Base-by-base conservation (phyloP, 1,140 invertebrate genomes). In the Drosophila paulistorum region DNA sequence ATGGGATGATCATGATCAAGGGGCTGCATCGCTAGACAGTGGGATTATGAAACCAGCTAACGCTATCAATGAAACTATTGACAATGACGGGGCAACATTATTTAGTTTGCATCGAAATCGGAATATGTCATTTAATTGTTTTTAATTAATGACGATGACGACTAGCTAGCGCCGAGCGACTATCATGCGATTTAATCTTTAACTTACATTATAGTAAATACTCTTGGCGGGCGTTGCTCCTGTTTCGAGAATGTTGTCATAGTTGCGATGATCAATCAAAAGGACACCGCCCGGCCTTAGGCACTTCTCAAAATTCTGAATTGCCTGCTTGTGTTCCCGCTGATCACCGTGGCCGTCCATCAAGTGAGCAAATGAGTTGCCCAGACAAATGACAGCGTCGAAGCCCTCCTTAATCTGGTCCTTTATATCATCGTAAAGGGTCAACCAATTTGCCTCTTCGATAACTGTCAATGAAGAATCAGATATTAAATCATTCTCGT, bases 291-390 rank as follows among this genome's bases (percentile, higher is more conserved):
- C 96, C 0, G 96, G 96, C 92, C 96, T 97, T 0, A 97, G 93
- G 81, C 96, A 96, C 71, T 94, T 94, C 65, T 96, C 94, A 84
- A 98, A 97, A 91, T 98, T 97, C 7, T 85, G 89, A 26, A 98
- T 92, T 1, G 96, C 93, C 92, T 94, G 95, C 93, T 94, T 96
- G 92, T 97, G 96, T 70, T 96, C 95, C 10, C 95, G 92, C 91
- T 96, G 96, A 92, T 97, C 95, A 1, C 96, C 96, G 75, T 93
- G 95, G 48, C 94, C 94, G 82, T 97, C 96, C 48, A 96, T 94
- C 74, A 98, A 94, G 93, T 98, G 97, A 55, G 97, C 96, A 92
- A 98, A 98, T 10, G 97, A 97, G 90, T 98, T 98, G 65, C 97
- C 97, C 39, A 98, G 93, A 83, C 96, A 98, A 73, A 98, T 96